These are phyloP conservation scores for Onychomys torridus DNA, from an alignment of 2,797 vertebrate species.

Conservation along the genomic window DNA sequence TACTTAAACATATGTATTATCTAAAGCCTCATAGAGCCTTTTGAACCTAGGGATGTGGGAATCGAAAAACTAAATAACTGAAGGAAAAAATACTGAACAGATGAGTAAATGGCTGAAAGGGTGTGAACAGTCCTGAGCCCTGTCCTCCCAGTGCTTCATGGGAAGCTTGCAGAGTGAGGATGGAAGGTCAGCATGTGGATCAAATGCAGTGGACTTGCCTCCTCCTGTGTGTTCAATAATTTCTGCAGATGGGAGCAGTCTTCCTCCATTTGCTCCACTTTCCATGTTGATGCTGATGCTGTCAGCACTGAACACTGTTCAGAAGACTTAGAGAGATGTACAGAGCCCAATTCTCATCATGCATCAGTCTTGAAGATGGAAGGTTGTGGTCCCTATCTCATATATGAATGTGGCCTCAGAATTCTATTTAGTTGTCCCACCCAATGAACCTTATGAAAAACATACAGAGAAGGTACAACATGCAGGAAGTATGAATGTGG, in stretches of 20 bases:
- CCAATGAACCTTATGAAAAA: neutral
- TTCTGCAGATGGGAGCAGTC: neutral
- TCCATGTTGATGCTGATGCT: neutral
- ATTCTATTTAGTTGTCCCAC: neutral
- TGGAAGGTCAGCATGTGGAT: neutral
- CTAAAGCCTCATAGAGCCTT: neutral
- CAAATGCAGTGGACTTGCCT: neutral
- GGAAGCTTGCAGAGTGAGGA: too few species aligned
- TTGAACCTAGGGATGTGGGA: too few species aligned
- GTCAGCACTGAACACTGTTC: neutral
- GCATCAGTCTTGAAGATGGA: neutral
- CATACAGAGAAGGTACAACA: neutral
- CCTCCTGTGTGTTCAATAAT: neutral
- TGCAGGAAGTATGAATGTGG: neutral
- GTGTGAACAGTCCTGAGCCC: neutral
- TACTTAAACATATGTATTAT: neutral
- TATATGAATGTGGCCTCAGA: neutral
- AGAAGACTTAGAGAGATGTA: neutral
- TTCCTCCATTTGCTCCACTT: neutral
- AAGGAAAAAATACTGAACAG: neutral
- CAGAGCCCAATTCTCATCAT: neutral
- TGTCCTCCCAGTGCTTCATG: neutral
- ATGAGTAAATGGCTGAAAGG: accelerated
- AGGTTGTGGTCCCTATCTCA: neutral
- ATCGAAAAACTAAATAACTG: neutral